These are phyloP conservation scores for Otolemur garnettii DNA, from an alignment of 2,113 vertebrate species.

Conservation along the genomic window DNA sequence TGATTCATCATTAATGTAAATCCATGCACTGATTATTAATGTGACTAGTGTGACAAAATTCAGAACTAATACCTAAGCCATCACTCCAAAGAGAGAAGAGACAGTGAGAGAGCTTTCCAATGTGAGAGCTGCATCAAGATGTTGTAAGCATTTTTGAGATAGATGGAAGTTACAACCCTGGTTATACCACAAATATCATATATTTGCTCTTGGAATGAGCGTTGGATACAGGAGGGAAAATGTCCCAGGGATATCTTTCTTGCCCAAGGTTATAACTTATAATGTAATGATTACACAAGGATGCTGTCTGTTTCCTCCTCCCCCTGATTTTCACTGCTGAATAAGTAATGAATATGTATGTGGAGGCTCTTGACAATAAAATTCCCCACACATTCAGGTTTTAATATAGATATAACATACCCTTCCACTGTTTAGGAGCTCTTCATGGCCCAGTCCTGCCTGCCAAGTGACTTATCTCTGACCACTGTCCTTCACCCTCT, in stretches of 20 bases:
- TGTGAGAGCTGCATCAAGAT: no score
- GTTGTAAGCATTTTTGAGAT: neutral
- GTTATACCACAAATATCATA: neutral
- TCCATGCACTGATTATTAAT: neutral
- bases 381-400: neutral
- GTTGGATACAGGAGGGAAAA: neutral
- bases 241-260: neutral
- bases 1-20: neutral
- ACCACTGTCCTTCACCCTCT: fast-evolving
- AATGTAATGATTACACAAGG: neutral
- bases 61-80: neutral
- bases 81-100: neutral
- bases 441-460: neutral
- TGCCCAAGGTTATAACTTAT: neutral
- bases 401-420: neutral
- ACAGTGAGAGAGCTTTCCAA: neutral
- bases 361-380: neutral
- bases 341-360: neutral
- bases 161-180: neutral
- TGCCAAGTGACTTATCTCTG: fast-evolving
- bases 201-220: neutral
- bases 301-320: neutral
- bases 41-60: neutral
- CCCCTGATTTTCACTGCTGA: neutral
- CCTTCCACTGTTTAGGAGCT: neutral